Evolutionary conservation across 2,797 vertebrate genomes (phyloP), one percentile per base, ranked within the genome.

Genomic region (Danio choprae): DNA sequence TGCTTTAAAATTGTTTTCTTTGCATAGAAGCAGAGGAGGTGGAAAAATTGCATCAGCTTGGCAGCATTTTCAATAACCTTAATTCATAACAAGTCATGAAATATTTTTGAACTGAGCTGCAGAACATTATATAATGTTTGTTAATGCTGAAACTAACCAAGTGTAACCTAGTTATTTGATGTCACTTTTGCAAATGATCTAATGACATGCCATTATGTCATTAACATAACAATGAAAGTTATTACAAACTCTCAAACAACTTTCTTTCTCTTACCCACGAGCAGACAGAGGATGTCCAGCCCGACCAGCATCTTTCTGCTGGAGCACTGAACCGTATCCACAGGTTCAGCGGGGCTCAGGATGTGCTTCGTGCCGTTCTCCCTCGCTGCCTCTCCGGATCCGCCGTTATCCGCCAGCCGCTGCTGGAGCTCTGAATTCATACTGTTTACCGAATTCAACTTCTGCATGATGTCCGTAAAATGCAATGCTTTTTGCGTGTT

Each of bases 211-310:
- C 22, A 12, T 48, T 18, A 15, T 16, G 10, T 20, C 10, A 18
- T 48, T 36, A n/a, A 29, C 20, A 38, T 36, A 20, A 46, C 59
- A 41, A 6, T 7, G 3, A n/a, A 29, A 1, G 11, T 7, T 79
- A 40, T 18, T 3, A 4, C 6, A 50, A 13, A 8, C 9, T 70
- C 4, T 71, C 51, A 20, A 2, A 40, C 71, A 74, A 11, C 43
- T 12, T n/a, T 72, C 8, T 36, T 6, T 29, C 36, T 78, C 93
- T 93, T 90, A 95, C 94, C 94, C 51, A 94, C 89, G 84, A 67
- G 87, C 5, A 94, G 88, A 78, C 94, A 95, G 18, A 95, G 84
- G 50, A 94, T 22, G 91, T 94, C 94, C 91, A 94, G 83, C 29
- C 87, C 82, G 77, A 95, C 93, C 36, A 94, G 92, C 91, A 95